Evolutionary conservation across 2,888 invertebrate genomes (phyloP).

Genomic region (Punctoribates punctum): DNA sequence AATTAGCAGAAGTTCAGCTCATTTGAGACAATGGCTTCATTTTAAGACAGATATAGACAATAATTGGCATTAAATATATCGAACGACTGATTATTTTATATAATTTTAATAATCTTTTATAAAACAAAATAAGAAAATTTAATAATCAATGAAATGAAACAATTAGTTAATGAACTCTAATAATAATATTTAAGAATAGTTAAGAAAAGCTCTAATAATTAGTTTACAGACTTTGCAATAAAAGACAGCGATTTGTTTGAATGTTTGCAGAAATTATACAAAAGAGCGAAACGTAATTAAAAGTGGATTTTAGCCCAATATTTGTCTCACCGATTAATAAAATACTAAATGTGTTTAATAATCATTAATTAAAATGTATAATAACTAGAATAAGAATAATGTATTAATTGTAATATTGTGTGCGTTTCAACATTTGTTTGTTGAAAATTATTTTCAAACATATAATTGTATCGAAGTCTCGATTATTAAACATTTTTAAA

Average conservation of each 20-base stretch:
- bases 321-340: constrained; percentile 5
- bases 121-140: background rate
- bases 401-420: constrained; percentile 23
- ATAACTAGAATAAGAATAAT: constrained; percentile 29
- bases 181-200: background rate
- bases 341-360: constrained; percentile 28
- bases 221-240: background rate
- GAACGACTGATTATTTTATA: background rate
- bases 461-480: constrained; percentile 9
- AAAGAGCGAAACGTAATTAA: background rate
- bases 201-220: constrained; percentile 7
- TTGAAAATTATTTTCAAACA: constrained; percentile 28
- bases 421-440: constrained; percentile 32
- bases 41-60: no score
- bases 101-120: background rate
- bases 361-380: constrained; percentile 21
- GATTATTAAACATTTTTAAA: constrained; percentile 19
- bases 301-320: background rate
- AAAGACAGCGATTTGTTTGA: no score
- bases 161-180: background rate
- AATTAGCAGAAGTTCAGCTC: background rate
- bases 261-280: background rate
- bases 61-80: no score
- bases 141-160: background rate
- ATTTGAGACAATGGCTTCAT: background rate